Conservation (phyloP, 2,113 vertebrate genomes). For the Gracilinanus agilis region DNA sequence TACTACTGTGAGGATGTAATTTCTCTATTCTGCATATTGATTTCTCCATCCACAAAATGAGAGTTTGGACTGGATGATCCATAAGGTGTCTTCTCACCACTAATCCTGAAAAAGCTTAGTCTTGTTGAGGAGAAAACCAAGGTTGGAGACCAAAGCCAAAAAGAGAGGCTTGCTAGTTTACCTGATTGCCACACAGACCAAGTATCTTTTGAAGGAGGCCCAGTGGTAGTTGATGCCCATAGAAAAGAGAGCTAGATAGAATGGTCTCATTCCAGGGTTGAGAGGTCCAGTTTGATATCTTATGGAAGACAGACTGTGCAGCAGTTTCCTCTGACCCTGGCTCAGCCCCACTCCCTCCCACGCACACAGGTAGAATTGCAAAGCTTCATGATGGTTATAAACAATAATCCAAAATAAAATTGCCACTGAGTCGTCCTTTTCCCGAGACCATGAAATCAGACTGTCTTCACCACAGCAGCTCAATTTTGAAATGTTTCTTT, state of each 20-base stretch:
- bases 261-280: background rate
- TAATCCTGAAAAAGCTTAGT: background rate
- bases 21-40: background rate
- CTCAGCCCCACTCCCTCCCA: background rate
- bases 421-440: background rate
- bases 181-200: background rate
- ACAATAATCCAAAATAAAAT: background rate
- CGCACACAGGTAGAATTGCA: background rate
- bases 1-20: background rate
- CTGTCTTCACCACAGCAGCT: background rate
- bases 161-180: background rate
- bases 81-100: background rate
- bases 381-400: background rate
- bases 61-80: background rate
- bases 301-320: background rate
- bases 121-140: background rate
- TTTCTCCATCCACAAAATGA: background rate
- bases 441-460: background rate
- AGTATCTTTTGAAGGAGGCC: background rate
- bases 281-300: background rate
- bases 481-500: background rate
- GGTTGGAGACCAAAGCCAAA: background rate
- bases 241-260: background rate
- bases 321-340: background rate
- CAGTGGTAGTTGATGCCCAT: background rate